Conservation (phyloP, 2,888 invertebrate species). For the Ryuthela nishihirai region DNA sequence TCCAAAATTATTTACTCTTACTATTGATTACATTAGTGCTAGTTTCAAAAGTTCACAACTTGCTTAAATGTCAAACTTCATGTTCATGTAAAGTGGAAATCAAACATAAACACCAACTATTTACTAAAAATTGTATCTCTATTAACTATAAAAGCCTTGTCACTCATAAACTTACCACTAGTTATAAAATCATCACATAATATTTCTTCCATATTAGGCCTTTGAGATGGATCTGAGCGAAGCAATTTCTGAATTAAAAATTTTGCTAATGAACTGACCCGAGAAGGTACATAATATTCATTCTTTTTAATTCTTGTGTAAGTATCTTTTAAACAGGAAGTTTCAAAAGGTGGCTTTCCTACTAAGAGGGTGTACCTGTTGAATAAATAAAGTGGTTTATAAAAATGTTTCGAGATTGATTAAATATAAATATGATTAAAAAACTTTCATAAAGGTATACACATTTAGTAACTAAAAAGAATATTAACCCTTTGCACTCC, state of each 20-base stretch:
- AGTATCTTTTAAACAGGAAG: constrained; percentile 88
- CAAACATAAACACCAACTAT: neutral
- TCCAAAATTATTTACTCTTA: too few relatives aligned
- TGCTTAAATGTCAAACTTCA: neutral
- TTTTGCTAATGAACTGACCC: constrained; percentile 45
- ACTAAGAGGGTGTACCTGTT: constrained; percentile 80
- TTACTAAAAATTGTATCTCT: neutral
- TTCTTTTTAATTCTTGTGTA: constrained; percentile 92
- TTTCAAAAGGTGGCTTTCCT: constrained; percentile 98
- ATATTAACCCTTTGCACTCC: too few relatives aligned
- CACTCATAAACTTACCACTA: constrained; percentile 25
- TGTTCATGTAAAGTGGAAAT: neutral
- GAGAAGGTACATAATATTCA: constrained; percentile 70
- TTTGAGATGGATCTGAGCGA: constrained; percentile 51
- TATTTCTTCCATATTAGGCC: constrained; percentile 54
- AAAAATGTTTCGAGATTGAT: too few relatives aligned
- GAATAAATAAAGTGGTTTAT: constrained; percentile 9
- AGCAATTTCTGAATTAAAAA: constrained; percentile 54
- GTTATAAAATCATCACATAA: constrained; percentile 44
- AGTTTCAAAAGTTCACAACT: too few relatives aligned
- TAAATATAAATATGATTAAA: neutral
- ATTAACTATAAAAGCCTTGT: too few relatives aligned
- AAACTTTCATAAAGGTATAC: neutral
- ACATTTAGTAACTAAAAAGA: too few relatives aligned
- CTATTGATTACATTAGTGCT: too few relatives aligned